Evolutionary conservation across 2,888 invertebrate species (phyloP).

Genomic region (Apamea sordens): DNA sequence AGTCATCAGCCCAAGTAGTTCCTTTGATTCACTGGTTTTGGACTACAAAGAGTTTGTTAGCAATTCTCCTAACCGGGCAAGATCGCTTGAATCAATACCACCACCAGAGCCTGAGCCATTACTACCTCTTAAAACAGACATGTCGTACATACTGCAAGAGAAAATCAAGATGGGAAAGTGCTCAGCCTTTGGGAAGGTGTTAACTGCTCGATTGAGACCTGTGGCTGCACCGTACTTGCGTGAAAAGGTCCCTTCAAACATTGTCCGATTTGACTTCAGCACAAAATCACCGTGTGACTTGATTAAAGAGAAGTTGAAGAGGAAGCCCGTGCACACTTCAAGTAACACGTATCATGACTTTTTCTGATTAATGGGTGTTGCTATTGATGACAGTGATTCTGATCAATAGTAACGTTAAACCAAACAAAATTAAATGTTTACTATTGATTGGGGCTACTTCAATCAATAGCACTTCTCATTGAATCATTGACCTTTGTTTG

Average conservation of each 20-base stretch:
- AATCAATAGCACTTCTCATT: constrained; percentile 14
- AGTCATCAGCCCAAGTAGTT: constrained; percentile 74
- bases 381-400: constrained; percentile 46
- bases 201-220: constrained; percentile 75
- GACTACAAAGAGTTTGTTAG: constrained; percentile 52
- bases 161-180: constrained; percentile 76
- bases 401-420: constrained; percentile 48
- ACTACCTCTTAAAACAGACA: constrained; percentile 78
- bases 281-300: constrained; percentile 84
- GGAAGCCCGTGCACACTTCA: constrained; percentile 63
- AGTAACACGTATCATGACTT: constrained; percentile 58
- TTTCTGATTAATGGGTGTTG: constrained; percentile 52
- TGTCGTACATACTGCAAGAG: constrained; percentile 79
- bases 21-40: constrained; percentile 78
- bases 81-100: constrained; percentile 14
- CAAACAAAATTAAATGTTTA: neutral
- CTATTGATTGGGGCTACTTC: constrained; percentile 3
- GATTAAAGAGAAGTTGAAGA: constrained; percentile 75
- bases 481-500: neutral
- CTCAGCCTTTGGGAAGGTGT: constrained; percentile 83
- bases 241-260: constrained; percentile 67
- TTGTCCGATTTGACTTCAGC: constrained; percentile 79
- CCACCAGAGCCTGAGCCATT: constrained; percentile 62
- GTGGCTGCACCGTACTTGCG: constrained; percentile 80
- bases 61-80: constrained; percentile 19